Conservation (phyloP, 2,113 vertebrate genomes). For the Gobiocypris rarus region DNA sequence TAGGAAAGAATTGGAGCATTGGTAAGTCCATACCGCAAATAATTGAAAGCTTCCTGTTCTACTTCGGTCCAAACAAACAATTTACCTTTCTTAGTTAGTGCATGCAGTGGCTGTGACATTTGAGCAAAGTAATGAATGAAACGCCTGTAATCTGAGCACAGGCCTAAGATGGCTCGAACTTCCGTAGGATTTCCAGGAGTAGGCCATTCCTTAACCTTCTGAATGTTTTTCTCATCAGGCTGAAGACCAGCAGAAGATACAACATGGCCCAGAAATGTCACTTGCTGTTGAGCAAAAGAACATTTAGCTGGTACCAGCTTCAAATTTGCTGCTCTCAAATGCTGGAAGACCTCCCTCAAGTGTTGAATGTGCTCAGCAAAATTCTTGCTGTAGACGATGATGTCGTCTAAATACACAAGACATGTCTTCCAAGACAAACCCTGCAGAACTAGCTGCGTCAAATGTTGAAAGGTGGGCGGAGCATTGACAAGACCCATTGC, state of each 20-base stretch:
- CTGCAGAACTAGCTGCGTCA: slow-evolving; percentile 31
- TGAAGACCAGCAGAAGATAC: not conserved
- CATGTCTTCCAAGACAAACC: no score
- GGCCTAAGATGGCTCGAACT: not conserved
- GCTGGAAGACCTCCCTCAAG: slow-evolving; percentile 36
- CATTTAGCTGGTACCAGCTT: slow-evolving; percentile 46
- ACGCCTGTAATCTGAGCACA: slow-evolving; percentile 5
- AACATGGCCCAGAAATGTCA: not conserved
- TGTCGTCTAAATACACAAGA: slow-evolving; percentile 32
- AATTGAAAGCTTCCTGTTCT: slow-evolving; percentile 32
- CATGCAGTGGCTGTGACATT: slow-evolving; percentile 8
- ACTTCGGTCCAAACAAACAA: slow-evolving; percentile 19
- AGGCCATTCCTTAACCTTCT: slow-evolving; percentile 24
- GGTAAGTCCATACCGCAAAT: slow-evolving; percentile 1
- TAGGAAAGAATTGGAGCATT: slow-evolving; percentile 30
- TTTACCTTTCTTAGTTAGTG: slow-evolving; percentile 5
- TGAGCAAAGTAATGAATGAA: slow-evolving; percentile 24
- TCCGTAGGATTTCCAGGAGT: not conserved
- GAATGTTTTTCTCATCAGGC: not conserved
- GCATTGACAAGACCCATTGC: slow-evolving; percentile 51
- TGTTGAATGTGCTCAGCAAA: slow-evolving; percentile 44
- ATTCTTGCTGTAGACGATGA: slow-evolving; percentile 31
- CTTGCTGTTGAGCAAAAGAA: not conserved
- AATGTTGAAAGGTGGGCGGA: not conserved
- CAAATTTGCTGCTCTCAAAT: slow-evolving; percentile 6